Evolutionary conservation across 2,113 vertebrate species (phyloP), one percentile per base, ranked within the genome.

Genomic region (Tenebrosternarchus preto): DNA sequence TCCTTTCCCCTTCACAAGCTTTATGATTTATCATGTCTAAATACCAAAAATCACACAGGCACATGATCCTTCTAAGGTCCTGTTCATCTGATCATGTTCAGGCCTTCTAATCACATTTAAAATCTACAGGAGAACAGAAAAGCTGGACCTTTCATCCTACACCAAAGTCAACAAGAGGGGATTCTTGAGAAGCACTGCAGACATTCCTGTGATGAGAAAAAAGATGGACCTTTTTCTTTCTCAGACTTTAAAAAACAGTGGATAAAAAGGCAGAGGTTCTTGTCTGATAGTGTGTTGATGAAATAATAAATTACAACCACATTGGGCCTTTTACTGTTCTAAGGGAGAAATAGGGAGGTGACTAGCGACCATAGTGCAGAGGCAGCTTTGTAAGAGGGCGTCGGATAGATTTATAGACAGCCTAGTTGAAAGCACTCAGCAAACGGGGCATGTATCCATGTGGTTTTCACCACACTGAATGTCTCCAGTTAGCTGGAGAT

Each of bases 81-180:
- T 33, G 68, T 63, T 85, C 86, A 80, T 76, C 85, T 90, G 89
- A 91, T 91, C 88, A 91, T 31, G 75, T 86, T 82, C 87, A 90
- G 87, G 88, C 88, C 84, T 73, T 81, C 83, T 92, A 93, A 93
- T 93, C 91, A 85, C 88, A 87, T 90, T 87, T 89, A 87, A 83
- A 91, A 92, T 93, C 90, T 91, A 88, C 84, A 76, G 60, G 86
- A 92, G 88, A 91, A 89, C 86, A 90, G 88, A 88, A 82, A 77
- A 87, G 84, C 85, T 78, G 73, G 78, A 89, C 87, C 90, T 94
- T 93, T 93, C 87, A 93, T 92, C 91, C 88, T 85, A 85, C 89
- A 92, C 90, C 91, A 93, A 93, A 93, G 90, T 90, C 91, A 94
- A 93, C 92, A 93, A 91, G 86, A 76, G 73, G 72, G 88, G 87